Conservation (phyloP, 2,797 vertebrate species). For the Todus mexicanus region DNA sequence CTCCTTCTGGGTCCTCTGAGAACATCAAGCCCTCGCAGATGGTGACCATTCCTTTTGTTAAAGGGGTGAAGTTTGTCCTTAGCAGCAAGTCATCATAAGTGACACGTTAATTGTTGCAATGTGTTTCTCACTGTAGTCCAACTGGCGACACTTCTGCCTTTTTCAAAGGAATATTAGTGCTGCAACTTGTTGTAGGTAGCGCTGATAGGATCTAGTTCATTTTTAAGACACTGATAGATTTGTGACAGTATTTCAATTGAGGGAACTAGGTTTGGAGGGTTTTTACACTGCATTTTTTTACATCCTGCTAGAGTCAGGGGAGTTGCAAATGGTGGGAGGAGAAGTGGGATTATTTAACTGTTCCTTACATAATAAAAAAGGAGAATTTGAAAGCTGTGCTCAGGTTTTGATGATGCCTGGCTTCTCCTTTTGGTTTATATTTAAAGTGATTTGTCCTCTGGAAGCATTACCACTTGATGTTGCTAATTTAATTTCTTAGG, state of each 20-base stretch:
- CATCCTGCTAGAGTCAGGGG: not conserved
- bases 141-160: not conserved
- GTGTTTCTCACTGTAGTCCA: not conserved
- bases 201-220: not conserved
- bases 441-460: not conserved
- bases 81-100: not conserved
- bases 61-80: not conserved
- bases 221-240: not conserved
- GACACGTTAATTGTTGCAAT: not conserved
- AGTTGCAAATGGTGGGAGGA: not conserved
- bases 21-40: not conserved
- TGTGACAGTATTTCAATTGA: not conserved
- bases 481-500: not conserved
- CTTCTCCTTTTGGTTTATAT: not conserved
- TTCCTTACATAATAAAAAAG: not conserved
- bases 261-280: not conserved
- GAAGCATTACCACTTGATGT: not conserved
- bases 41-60: not conserved
- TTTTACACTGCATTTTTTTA: not conserved
- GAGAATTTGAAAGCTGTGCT: not conserved
- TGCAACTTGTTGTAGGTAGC: not conserved
- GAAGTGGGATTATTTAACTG: not conserved
- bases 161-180: not conserved
- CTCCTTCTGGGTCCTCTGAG: not conserved
- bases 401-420: not conserved